Base-by-base conservation (phyloP, 2,888 invertebrate genomes). In the Lymantria dispar region DNA sequence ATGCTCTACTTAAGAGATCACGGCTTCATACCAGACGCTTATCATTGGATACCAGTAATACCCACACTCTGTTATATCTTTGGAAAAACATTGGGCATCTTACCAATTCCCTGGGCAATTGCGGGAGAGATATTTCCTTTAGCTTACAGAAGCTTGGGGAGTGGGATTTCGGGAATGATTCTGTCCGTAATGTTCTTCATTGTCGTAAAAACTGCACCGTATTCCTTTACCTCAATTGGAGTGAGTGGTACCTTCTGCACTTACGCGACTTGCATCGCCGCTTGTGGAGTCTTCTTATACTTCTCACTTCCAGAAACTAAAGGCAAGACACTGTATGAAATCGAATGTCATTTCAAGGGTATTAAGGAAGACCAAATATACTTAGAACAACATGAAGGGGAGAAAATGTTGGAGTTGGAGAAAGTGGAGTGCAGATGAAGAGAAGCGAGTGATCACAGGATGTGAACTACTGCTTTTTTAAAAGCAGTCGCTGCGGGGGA, bases 71-170 rank as follows among this genome's bases (percentile, higher is more conserved):
- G 78, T 0, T 94, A 94, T 52, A 93, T 93, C 12, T 89, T 91
- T 22, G 93, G 93, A 11, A 89, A 93, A 47, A 91, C 92, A 0
- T 72, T 93, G 10, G 94, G 95, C 0, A 86, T 94, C 37, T 72
- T 94, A 29, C 94, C 95, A 0, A 83, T 95, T 47, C 95, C 95
- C 0, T 96, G 95, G 93, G 93, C 94, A 10, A 93, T 95, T 74
- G 93, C 94, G 53, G 95, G 95, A 0, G 95, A 96, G 73, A 85
- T 95, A 5, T 95, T 95, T 61, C 92, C 95, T 0, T 81, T 93
- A 15, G 89, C 90, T 0, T 92, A 92, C 47, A 89, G 94, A 42
- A 94, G 94, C 31, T 76, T 94, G 0, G 95, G 95, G 0, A 92
- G 95, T 31, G 94, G 95, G 0, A 85, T 95, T 13, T 93, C 94